Base-by-base conservation (phyloP, 2,888 invertebrate genomes). In the Hydrotaea diabolus region DNA sequence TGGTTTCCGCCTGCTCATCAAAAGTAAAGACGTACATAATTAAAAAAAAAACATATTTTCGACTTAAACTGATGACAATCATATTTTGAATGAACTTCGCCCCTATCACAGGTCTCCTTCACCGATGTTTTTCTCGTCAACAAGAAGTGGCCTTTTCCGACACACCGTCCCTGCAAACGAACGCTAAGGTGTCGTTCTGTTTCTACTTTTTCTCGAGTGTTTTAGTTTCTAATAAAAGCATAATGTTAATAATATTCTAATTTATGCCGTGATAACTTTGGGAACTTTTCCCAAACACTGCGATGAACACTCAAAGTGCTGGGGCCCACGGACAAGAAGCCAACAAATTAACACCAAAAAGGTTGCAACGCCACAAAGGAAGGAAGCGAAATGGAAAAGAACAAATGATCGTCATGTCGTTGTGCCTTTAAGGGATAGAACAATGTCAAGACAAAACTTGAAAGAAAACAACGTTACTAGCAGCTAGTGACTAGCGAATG, bases 231-330 rank as follows among this genome's bases (percentile, higher is more conserved):
- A 46, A 69, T 69, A 21, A 46, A 69, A 69, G 59, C 69, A 69
- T 69, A 46, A 69, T 11, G 46, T 69, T 69, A 69, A 69, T 69
- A 69, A 74, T 71, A 77, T 82, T 80, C 77, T 85, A 85, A 85
- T 85, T 85, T 85, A 85, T 85, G 64, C 79, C 46, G 36, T 71
- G 77, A 73, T 74, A 77, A 80, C 66, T 85, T 85, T 85, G 79
- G 53, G 82, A 85, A 85, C 79, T 73, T 64, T 69, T 69, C 66
- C 31, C 66, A 21, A 66, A 57, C 66, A 13, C 21, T 36, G 15
- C 13, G n/a, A n/a, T 26, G 73, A 73, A 39, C 39, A 23, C 5
- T 21, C 69, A 19, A 23, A 39, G 7, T 31, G 31, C 3, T 2
- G 31, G 31, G 31, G 31, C 3, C 31, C 0, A 19, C 59, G 1